Evolutionary conservation across 2,113 vertebrate genomes (phyloP).

Genomic region (Cebus imitator): DNA sequence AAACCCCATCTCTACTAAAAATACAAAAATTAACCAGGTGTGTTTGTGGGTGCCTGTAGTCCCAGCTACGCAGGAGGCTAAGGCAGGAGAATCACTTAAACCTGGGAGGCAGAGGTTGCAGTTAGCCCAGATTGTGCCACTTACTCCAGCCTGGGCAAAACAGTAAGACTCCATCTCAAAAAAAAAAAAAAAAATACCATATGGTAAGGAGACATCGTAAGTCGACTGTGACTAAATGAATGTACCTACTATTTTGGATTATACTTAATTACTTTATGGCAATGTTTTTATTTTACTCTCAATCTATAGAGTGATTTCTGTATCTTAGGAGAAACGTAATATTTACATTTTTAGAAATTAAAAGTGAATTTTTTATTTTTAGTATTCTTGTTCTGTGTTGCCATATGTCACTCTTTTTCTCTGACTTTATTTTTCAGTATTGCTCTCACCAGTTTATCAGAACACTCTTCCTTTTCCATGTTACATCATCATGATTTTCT

Average conservation of each 20-base stretch:
- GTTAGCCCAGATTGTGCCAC: too few species aligned
- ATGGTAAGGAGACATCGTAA: background rate
- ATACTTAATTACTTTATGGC: background rate
- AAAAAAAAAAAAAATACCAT: background rate
- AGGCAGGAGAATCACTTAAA: too few species aligned
- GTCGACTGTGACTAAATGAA: background rate
- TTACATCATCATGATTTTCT: background rate
- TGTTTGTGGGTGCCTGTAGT: too few species aligned
- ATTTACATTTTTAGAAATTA: background rate
- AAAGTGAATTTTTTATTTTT: background rate
- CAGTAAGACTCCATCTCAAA: too few species aligned
- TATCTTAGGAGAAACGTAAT: background rate
- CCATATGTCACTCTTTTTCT: background rate
- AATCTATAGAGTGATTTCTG: background rate
- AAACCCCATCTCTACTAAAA: too few species aligned
- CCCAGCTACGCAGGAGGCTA: too few species aligned
- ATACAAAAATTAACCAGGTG: too few species aligned
- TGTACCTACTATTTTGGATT: background rate
- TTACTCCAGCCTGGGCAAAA: too few species aligned
- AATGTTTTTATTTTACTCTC: background rate
- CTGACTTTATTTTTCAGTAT: background rate
- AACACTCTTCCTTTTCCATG: background rate
- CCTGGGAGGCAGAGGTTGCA: too few species aligned
- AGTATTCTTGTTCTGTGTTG: background rate
- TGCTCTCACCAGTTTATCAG: background rate